These are phyloP conservation scores for Lytechinus pictus DNA, from an alignment of 35 echinoderm and acorn worm species.

Conservation along the genomic window DNA sequence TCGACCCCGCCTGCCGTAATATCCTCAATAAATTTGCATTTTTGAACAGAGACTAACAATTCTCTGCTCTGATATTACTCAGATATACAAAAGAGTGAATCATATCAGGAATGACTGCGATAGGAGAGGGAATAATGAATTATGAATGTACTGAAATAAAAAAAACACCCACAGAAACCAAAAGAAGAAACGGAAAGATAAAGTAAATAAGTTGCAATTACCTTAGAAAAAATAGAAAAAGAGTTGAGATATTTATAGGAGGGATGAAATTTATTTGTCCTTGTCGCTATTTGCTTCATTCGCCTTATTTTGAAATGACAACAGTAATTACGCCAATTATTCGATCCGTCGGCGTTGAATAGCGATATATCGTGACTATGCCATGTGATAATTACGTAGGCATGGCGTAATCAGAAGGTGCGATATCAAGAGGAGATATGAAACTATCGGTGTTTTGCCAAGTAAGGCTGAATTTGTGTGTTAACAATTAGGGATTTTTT, in stretches of 20 bases:
- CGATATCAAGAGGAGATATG: neutral
- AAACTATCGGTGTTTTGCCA: neutral
- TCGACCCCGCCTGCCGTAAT: too few relatives aligned
- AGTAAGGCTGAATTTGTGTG: too few relatives aligned
- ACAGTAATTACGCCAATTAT: constrained; percentile 3
- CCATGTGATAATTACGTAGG: neutral
- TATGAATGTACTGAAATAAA: too few relatives aligned
- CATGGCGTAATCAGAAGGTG: neutral
- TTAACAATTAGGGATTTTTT: too few relatives aligned
- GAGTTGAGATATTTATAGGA: neutral
- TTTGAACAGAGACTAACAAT: too few relatives aligned
- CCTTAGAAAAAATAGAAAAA: neutral
- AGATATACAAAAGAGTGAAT: too few relatives aligned
- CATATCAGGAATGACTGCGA: too few relatives aligned
- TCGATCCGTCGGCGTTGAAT: neutral
- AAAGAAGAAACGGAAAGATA: neutral
- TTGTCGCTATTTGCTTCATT: neutral
- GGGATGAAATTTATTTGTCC: neutral
- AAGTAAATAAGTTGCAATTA: neutral
- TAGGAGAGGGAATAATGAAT: too few relatives aligned
- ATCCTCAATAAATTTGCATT: too few relatives aligned
- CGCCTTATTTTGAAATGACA: neutral
- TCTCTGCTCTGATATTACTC: too few relatives aligned
- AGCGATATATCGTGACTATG: neutral
- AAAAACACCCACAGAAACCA: neutral